Evolutionary conservation across 2,113 vertebrate species (phyloP).

Genomic region (Neodontobutis hainanensis): DNA sequence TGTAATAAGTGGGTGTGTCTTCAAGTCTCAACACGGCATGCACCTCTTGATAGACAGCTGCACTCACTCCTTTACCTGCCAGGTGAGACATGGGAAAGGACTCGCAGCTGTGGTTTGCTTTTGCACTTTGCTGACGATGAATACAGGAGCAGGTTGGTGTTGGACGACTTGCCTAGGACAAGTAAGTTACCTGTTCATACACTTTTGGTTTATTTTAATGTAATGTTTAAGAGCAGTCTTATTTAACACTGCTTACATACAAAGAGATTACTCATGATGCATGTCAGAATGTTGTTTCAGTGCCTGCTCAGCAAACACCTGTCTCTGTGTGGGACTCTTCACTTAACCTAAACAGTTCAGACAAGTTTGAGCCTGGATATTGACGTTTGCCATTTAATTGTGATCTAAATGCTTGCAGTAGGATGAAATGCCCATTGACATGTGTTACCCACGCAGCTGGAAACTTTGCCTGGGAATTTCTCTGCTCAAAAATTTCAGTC

Average conservation of each 20-base stretch:
- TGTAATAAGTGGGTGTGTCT: conserved; percentile 62
- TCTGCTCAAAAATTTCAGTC: conserved; percentile 79
- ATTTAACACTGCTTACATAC: not conserved
- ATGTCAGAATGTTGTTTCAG: not conserved
- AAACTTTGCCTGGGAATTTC: conserved; percentile 82
- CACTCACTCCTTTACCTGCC: conserved; percentile 58
- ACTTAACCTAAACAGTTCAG: not conserved
- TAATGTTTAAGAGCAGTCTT: not conserved
- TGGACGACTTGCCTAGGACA: conserved; percentile 18
- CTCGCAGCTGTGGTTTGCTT: conserved; percentile 16
- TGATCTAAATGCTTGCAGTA: not conserved
- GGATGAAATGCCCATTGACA: no score
- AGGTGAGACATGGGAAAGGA: conserved; percentile 52
- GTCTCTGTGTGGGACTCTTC: conserved; percentile 4
- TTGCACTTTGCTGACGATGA: not conserved
- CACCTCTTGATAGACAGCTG: conserved; percentile 52
- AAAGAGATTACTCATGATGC: not conserved
- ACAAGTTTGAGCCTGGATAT: not conserved
- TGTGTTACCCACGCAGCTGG: conserved; percentile 74
- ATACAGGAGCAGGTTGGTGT: not conserved
- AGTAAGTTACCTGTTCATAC: conserved; percentile 46
- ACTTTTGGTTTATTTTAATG: no score
- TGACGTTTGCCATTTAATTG: not conserved
- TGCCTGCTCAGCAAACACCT: conserved; percentile 40
- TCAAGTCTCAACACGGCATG: conserved; percentile 72